Percentiles rank a stretch among this genome's conserved stretches.
Evolutionary conservation across 2,888 invertebrate species (phyloP).

Genomic region (Sturmia bella): DNA sequence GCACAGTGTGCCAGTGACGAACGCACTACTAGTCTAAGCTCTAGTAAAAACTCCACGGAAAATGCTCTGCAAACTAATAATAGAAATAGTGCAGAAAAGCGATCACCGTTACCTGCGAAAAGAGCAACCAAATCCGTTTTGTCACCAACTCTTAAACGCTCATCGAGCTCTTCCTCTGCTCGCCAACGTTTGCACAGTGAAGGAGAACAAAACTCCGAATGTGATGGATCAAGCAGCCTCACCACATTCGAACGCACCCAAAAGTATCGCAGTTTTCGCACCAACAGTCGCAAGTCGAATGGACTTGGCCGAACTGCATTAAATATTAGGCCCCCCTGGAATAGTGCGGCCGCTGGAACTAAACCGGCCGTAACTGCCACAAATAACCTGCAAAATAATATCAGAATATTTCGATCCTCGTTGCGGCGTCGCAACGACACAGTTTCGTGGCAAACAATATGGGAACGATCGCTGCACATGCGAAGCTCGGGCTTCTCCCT

Average conservation of each 20-base stretch:
- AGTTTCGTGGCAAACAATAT: constrained; percentile 78
- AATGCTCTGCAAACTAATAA: background rate
- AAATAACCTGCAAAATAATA: constrained; percentile 62
- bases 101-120: constrained; percentile 50
- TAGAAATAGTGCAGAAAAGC: constrained; percentile 18
- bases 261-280: constrained; percentile 76
- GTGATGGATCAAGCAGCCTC: constrained; percentile 48
- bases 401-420: constrained; percentile 75
- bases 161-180: constrained; percentile 38
- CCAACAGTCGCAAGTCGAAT: constrained; percentile 67
- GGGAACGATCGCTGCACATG: constrained; percentile 78
- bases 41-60: constrained; percentile 25
- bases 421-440: constrained; percentile 79
- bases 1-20: constrained; percentile 17
- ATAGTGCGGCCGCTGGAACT: constrained; percentile 72
- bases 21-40: constrained; percentile 2
- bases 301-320: constrained; percentile 25
- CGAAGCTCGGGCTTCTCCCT: constrained; percentile 72
- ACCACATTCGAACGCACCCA: constrained; percentile 73
- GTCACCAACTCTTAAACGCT: constrained; percentile 31
- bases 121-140: constrained; percentile 20
- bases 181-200: constrained; percentile 70
- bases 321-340: constrained; percentile 76
- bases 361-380: constrained; percentile 22
- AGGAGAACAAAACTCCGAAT: constrained; percentile 69